These are phyloP conservation scores for Leuctra nigra DNA, from an alignment of 2,888 invertebrate genomes.

Conservation along the genomic window DNA sequence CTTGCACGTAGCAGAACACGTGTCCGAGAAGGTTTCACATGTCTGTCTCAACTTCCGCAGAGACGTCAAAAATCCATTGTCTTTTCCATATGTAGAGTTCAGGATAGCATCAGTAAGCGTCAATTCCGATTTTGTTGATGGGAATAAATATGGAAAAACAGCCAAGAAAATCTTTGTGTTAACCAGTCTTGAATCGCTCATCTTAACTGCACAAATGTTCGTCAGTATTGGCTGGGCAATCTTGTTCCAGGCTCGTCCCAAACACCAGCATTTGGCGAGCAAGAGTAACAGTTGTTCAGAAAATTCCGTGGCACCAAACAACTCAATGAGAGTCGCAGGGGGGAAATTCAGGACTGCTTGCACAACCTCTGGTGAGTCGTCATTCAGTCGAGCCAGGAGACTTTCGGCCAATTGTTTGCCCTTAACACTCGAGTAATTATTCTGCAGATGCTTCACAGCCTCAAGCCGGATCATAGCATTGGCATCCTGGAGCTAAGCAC, in stretches of 20 bases:
- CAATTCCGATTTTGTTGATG: constrained; percentile 42
- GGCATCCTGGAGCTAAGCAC: constrained; percentile 63
- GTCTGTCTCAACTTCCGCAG: constrained; percentile 31
- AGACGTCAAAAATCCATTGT: constrained; percentile 37
- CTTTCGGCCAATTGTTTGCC: neutral
- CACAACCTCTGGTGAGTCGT: constrained; percentile 59
- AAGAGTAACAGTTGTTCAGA: constrained; percentile 47
- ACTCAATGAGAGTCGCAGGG: constrained; percentile 38
- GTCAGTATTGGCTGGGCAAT: constrained; percentile 42
- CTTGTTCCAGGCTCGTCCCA: constrained; percentile 40
- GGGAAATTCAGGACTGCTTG: constrained; percentile 41
- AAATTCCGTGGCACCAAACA: constrained; percentile 44
- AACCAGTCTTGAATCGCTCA: constrained; percentile 38
- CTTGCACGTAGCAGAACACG: too few relatives aligned
- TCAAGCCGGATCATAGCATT: constrained; percentile 56
- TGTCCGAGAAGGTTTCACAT: too few relatives aligned
- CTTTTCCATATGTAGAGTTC: constrained; percentile 41
- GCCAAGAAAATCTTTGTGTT: constrained; percentile 52
- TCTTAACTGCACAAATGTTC: constrained; percentile 44
- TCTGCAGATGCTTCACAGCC: constrained; percentile 57
- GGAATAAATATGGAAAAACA: constrained; percentile 57
- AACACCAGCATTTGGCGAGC: constrained; percentile 41
- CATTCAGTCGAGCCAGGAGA: constrained; percentile 52
- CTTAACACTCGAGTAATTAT: neutral
- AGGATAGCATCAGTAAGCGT: constrained; percentile 42